Evolutionary conservation across 2,113 vertebrate species (phyloP).

Genomic region (Micromys minutus): DNA sequence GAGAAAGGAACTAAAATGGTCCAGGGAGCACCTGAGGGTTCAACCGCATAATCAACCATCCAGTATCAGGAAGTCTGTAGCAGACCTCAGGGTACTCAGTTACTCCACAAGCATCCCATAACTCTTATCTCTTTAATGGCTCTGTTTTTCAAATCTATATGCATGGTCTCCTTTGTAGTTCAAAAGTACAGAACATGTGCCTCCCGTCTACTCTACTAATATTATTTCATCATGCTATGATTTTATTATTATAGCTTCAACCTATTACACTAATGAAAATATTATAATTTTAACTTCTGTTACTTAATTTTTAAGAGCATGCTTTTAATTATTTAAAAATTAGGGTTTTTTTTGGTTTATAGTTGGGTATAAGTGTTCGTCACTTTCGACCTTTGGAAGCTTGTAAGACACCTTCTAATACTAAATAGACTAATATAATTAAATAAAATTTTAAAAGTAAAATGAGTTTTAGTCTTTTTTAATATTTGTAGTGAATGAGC

Average conservation of each 20-base stretch:
- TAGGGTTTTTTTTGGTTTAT: neutral
- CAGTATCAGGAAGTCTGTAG: accelerated
- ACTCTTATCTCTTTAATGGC: accelerated
- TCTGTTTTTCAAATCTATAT: neutral
- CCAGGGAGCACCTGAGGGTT: neutral
- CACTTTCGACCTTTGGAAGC: neutral
- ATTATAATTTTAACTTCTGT: neutral
- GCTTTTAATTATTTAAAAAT: neutral
- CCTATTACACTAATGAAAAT: neutral
- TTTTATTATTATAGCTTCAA: neutral
- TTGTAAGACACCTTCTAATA: neutral
- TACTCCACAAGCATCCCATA: neutral
- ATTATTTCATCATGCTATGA: neutral
- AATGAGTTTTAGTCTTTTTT: neutral
- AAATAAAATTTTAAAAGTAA: neutral
- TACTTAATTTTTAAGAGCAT: neutral
- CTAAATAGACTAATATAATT: neutral
- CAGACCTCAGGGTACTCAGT: neutral
- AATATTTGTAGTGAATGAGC: neutral
- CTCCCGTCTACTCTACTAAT: neutral
- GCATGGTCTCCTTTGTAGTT: neutral
- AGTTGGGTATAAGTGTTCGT: neutral
- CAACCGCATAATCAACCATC: neutral
- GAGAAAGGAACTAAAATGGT: accelerated
- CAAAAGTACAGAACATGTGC: neutral